A percentile compares a stretch with the other conserved stretches of the same genome.
These are phyloP conservation scores for Tetranychus piercei DNA, from an alignment of 2,888 invertebrate genomes.

Conservation along the genomic window DNA sequence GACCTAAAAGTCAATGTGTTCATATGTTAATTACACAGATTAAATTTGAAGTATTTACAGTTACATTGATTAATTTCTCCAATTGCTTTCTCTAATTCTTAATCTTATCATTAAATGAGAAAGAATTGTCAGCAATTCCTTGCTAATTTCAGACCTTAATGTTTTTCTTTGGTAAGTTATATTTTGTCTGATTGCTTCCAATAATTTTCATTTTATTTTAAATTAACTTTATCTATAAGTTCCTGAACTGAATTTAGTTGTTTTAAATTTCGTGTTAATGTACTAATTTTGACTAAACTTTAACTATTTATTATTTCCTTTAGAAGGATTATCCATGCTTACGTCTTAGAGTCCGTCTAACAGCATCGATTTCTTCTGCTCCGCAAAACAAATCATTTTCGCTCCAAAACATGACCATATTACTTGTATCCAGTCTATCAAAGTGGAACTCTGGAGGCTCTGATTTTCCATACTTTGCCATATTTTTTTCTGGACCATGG, in stretches of 20 bases:
- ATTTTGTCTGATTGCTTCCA: background rate
- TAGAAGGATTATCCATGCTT: background rate
- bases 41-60: too few relatives aligned
- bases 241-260: background rate
- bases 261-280: too few relatives aligned
- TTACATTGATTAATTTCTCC: too few relatives aligned
- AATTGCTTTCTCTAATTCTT: too few relatives aligned
- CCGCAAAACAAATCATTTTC: constrained; percentile 14
- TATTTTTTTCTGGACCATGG: constrained; percentile 12
- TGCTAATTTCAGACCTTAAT: too few relatives aligned
- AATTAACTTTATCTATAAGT: background rate
- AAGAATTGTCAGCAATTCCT: too few relatives aligned
- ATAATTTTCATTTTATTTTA: background rate
- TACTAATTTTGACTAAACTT: too few relatives aligned
- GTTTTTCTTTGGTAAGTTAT: too few relatives aligned
- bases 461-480: background rate
- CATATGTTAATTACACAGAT: too few relatives aligned
- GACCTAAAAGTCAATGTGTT: background rate
- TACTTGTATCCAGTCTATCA: constrained; percentile 7
- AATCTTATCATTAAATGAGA: too few relatives aligned
- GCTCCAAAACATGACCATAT: constrained; percentile 10
- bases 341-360: background rate
- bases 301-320: too few relatives aligned
- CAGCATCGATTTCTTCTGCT: background rate
- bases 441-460: constrained; percentile 10